Conservation (phyloP, 2,888 invertebrate species). For the Cremastinae sp. region DNA sequence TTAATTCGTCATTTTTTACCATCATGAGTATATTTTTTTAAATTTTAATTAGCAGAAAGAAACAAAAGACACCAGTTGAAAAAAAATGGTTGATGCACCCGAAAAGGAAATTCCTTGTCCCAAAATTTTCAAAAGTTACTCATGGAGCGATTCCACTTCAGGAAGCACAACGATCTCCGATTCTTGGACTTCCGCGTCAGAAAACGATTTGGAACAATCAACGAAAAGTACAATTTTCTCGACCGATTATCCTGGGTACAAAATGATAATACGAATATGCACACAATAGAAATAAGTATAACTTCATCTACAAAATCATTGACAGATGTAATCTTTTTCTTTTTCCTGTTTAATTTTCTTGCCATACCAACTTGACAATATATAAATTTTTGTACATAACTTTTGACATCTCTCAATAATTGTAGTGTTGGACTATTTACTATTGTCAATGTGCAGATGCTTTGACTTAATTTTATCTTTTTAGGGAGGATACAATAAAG, state of each 20-base stretch:
- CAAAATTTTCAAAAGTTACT: constrained; percentile 6
- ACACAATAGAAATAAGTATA: no score
- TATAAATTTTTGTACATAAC: no score
- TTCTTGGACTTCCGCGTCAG: constrained; percentile 15
- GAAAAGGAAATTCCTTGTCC: constrained; percentile 5
- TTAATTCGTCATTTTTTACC: constrained; percentile 27
- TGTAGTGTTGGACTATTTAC: no score
- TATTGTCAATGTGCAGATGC: no score
- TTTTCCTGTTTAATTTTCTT: no score
- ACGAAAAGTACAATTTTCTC: not conserved
- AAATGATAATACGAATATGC: no score
- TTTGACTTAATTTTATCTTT: not conserved
- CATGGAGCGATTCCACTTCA: constrained; percentile 3
- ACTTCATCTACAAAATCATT: not conserved
- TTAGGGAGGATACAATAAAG: constrained; percentile 67
- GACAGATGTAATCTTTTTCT: not conserved
- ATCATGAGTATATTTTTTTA: not conserved
- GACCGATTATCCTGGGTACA: constrained; percentile 66
- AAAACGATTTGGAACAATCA: constrained; percentile 7
- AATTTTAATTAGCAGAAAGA: constrained; percentile 16
- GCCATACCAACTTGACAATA: no score
- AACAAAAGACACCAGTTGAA: not conserved
- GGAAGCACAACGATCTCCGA: constrained; percentile 1
- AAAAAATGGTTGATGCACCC: constrained; percentile 33
- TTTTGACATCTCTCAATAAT: no score